Evolutionary conservation across 2,113 vertebrate genomes (phyloP), one percentile per base, ranked within the genome.

Genomic region (Ictidomys tridecemlineatus): DNA sequence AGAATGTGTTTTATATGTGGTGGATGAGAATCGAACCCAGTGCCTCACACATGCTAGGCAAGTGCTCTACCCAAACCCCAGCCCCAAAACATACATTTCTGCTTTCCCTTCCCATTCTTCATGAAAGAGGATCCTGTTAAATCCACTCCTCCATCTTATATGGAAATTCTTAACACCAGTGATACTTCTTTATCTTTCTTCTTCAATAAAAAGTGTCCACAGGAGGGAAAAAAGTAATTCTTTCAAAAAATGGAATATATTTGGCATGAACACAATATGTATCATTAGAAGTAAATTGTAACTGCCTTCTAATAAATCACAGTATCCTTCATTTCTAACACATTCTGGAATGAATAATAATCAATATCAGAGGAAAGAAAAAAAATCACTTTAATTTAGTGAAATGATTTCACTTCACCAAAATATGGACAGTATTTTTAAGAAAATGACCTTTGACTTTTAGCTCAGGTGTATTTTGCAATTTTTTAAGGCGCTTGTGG

Each of bases 401-500:
- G 88, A 93, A 93, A 97, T 98, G 76, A 94, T 97, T 97, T 98
- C 77, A 56, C 78, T 96, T 94, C 74, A 90, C 45, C 92, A 76
- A 97, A 93, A 92, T 82, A 48, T 53, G 91, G 53, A 26, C 76
- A 58, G 26, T 76, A 95, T n/a, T 96, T n/a, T 97, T 89, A 90
- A 70, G 56, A 96, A 97, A 89, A 80, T 94, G 93, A 92, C 39
- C 96, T 95, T 96, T 98, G 98, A 95, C 97, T 98, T 98, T 93
- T 88, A 96, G 96, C 93, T 96, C 48, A 5, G 94, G 95, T 95
- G 91, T 93, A 72, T 97, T 98, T 97, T 98, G 86, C 92, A 72
- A 88, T 97, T 97, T 97, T 97, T 97, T 97, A 97, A 98, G 97
- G 97, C 96, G 98, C 98, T 96, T 92, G 97, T 98, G 98, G 97